phyloP scores from a whole-genome alignment of 2,797 vertebrate species.

The Adrianichthys oophorus region DNA sequence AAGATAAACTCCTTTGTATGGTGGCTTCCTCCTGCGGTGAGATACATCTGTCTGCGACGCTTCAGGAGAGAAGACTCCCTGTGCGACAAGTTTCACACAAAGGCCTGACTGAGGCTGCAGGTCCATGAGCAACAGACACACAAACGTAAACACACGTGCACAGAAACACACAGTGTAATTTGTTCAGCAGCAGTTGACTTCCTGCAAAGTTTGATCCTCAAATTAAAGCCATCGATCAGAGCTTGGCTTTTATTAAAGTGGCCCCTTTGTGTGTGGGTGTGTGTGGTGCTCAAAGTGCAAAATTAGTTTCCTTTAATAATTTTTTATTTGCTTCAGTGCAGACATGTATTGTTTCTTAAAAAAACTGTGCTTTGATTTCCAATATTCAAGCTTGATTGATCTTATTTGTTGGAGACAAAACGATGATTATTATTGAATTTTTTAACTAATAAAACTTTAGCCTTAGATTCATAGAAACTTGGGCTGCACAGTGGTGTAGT shows the following conservation, averaged over 20 bases:
- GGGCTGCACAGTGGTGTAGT: too few relatives aligned
- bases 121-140: neutral
- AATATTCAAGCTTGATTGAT: neutral
- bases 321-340: neutral
- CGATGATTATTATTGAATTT: neutral
- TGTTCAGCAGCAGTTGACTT: constrained; percentile 18
- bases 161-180: constrained; percentile 6
- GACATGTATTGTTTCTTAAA: neutral
- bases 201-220: constrained; percentile 48
- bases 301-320: neutral
- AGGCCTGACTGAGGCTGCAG: neutral
- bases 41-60: neutral
- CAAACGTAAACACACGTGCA: constrained; percentile 1
- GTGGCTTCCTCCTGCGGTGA: too few relatives aligned
- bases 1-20: neutral
- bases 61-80: neutral
- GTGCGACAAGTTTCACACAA: too few relatives aligned
- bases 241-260: constrained; percentile 38
- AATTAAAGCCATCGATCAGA: constrained; percentile 59
- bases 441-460: too few relatives aligned
- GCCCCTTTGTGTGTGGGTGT: neutral
- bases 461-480: too few relatives aligned
- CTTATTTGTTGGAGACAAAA: neutral
- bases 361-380: neutral
- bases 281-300: neutral